Evolutionary conservation across 2,888 invertebrate species (phyloP).

Genomic region (Nymphalis urticae): DNA sequence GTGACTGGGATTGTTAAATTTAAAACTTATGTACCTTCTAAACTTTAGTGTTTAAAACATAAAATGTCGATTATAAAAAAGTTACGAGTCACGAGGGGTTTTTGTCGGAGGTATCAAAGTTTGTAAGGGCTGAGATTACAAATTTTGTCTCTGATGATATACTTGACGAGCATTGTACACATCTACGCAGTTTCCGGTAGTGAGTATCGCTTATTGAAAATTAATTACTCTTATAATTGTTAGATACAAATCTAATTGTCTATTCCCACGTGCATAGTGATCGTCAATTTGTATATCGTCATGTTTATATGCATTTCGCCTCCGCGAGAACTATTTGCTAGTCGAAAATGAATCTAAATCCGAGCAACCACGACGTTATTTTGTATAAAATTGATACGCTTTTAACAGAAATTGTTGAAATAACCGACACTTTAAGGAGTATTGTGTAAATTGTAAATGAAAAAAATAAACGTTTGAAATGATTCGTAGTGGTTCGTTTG

Average conservation of each 20-base stretch:
- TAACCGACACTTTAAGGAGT: conserved; percentile 42
- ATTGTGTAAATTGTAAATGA: conserved; percentile 50
- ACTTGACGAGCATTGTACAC: neutral
- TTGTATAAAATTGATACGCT: conserved; percentile 47
- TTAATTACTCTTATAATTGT: neutral
- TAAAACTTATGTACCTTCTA: conserved; percentile 10
- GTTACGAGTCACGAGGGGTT: conserved; percentile 26
- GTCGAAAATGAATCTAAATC: conserved; percentile 73
- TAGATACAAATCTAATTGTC: neutral
- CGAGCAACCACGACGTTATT: conserved; percentile 45
- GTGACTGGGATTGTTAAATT: conserved; percentile 28
- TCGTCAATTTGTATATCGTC: neutral
- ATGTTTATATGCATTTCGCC: conserved; percentile 16
- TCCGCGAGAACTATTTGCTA: conserved; percentile 49
- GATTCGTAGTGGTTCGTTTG: conserved; percentile 52
- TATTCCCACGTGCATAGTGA: neutral
- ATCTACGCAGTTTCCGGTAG: neutral
- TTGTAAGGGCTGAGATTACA: neutral
- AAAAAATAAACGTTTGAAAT: conserved; percentile 45
- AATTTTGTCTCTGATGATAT: conserved; percentile 2
- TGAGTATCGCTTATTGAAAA: conserved; percentile 5
- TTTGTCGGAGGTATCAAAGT: conserved; percentile 20
- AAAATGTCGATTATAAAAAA: conserved; percentile 25
- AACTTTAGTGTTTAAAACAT: conserved; percentile 10
- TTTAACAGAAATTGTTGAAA: conserved; percentile 49